A percentile compares a stretch with the other conserved stretches of the same genome.
These are phyloP conservation scores for Caenorhabditis zanzibari DNA, from an alignment of 2,888 invertebrate genomes.

Conservation along the genomic window DNA sequence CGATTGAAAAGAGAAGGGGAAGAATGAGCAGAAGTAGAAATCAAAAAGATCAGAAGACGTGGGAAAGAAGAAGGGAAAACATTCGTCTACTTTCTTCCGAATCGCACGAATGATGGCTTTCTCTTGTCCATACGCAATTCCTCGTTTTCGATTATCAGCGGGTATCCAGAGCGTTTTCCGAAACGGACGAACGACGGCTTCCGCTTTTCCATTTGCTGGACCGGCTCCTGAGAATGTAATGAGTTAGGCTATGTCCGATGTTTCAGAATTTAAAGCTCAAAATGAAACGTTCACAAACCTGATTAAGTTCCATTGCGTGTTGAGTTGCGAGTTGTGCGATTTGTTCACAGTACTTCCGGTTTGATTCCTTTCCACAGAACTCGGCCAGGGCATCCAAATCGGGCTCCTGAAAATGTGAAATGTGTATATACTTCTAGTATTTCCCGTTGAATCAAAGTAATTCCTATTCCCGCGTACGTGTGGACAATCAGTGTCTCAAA, in stretches of 20 bases:
- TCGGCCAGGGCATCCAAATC: constrained; percentile 61
- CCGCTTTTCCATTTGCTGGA: constrained; percentile 66
- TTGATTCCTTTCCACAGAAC: constrained; percentile 61
- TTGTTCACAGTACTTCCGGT: constrained; percentile 58
- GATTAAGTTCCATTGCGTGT: constrained; percentile 40
- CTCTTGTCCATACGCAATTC: constrained; percentile 69
- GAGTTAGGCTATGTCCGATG: background rate
- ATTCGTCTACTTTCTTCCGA: constrained; percentile 69
- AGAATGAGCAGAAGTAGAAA: constrained; percentile 17
- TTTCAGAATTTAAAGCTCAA: background rate
- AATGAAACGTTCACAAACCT: constrained; percentile 11
- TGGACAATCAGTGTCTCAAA: constrained; percentile 23
- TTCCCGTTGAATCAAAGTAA: constrained; percentile 18
- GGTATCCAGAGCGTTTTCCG: constrained; percentile 71
- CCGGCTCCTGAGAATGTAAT: constrained; percentile 33
- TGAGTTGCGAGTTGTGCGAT: constrained; percentile 50
- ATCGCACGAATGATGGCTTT: constrained; percentile 76
- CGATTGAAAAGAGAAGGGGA: constrained; percentile 9
- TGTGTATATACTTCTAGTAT: background rate
- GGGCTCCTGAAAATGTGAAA: constrained; percentile 41
- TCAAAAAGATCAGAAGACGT: constrained; percentile 17
- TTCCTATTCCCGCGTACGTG: constrained; percentile 38
- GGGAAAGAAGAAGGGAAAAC: background rate
- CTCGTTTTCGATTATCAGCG: constrained; percentile 37
- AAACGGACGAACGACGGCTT: constrained; percentile 77